Percentiles rank a stretch among this genome's conserved stretches.
Evolutionary conservation across 2,888 invertebrate genomes (phyloP).

Genomic region (Lasius platythorax): DNA sequence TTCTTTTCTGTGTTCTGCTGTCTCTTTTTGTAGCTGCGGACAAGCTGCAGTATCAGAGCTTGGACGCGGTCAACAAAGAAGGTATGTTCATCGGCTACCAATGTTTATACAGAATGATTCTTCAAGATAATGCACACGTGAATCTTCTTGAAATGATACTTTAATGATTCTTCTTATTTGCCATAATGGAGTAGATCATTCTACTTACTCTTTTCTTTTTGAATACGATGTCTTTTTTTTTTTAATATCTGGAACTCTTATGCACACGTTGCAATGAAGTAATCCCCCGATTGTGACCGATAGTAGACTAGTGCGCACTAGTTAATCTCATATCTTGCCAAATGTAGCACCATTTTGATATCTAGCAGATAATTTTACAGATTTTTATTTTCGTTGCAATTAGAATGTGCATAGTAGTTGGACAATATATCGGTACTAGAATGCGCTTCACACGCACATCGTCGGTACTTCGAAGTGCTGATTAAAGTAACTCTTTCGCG

Average conservation of each 20-base stretch:
- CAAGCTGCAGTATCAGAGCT: conserved; percentile 89
- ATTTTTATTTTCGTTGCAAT: conserved; percentile 39
- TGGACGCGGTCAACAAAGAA: conserved; percentile 90
- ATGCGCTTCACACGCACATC: conserved; percentile 47
- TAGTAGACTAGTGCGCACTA: not conserved
- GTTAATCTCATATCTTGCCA: not conserved
- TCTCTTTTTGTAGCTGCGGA: conserved; percentile 87
- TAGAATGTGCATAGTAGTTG: conserved; percentile 28
- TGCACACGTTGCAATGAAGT: conserved; percentile 36
- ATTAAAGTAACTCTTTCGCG: conserved; percentile 22
- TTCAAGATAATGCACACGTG: conserved; percentile 21
- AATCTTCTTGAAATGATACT: conserved; percentile 24
- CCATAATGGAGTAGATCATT: not conserved
- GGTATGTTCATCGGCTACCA: conserved; percentile 86
- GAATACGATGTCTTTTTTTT: conserved; percentile 1
- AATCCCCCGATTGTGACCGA: not conserved
- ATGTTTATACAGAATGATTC: conserved; percentile 47
- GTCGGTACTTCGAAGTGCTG: conserved; percentile 20
- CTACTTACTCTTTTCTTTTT: conserved; percentile 5
- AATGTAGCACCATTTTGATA: not conserved
- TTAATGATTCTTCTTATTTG: conserved; percentile 22
- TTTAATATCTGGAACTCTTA: not conserved
- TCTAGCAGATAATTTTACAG: not conserved
- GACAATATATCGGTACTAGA: not conserved
- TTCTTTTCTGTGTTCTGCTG: conserved; percentile 78